Evolutionary conservation across 2,888 invertebrate genomes (phyloP).

Genomic region (Phrixothrix hirtus): DNA sequence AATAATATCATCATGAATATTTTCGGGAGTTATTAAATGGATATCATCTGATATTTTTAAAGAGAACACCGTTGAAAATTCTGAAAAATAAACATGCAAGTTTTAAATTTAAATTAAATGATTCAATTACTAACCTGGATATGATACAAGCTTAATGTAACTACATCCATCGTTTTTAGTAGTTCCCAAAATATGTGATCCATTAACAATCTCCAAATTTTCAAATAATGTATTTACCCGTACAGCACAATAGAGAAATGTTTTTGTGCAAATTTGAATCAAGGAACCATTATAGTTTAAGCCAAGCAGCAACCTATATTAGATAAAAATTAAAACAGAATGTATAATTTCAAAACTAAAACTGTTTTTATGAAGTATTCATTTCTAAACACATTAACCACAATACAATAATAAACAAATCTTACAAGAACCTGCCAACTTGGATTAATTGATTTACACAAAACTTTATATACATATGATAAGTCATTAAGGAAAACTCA

Average conservation of each 20-base stretch:
- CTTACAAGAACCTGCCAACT: too few relatives aligned
- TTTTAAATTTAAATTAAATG: neutral
- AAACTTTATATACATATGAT: too few relatives aligned
- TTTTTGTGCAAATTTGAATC: conserved; percentile 38
- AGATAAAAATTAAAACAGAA: conserved; percentile 1
- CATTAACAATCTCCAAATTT: conserved; percentile 38
- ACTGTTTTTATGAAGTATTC: neutral
- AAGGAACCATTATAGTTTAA: conserved; percentile 37
- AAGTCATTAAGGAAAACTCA: too few relatives aligned
- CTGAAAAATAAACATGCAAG: conserved; percentile 27
- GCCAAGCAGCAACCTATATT: conserved; percentile 35
- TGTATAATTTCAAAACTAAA: conserved; percentile 1
- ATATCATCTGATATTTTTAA: conserved; percentile 40
- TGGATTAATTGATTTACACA: too few relatives aligned
- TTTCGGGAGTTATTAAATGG: conserved; percentile 39
- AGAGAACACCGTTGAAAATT: conserved; percentile 39
- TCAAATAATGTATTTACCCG: conserved; percentile 31
- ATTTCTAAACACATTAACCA: too few relatives aligned
- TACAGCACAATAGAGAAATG: conserved; percentile 31
- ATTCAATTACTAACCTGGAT: conserved; percentile 22
- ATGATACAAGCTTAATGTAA: conserved; percentile 24
- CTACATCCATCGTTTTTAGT: conserved; percentile 20
- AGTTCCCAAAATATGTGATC: conserved; percentile 15
- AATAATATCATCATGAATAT: conserved; percentile 43
- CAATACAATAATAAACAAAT: too few relatives aligned